Evolutionary conservation across 2,113 vertebrate species (phyloP).

Genomic region (Falco punctatus): DNA sequence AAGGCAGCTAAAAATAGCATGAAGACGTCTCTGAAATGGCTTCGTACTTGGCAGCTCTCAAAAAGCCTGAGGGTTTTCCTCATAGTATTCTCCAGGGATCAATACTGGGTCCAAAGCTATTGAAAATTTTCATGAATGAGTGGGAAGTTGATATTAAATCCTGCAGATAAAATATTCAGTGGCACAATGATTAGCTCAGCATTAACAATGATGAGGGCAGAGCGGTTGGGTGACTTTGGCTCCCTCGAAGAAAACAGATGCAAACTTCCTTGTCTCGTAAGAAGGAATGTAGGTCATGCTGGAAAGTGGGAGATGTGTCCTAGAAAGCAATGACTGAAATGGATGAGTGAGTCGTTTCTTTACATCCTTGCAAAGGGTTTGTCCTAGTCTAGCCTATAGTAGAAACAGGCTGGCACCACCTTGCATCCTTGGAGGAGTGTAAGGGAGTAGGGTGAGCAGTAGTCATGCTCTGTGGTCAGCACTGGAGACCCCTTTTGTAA

Average conservation of each 20-base stretch:
- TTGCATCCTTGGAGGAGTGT: neutral
- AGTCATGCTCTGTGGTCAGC: neutral
- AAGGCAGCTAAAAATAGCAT: neutral
- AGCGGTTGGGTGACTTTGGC: neutral
- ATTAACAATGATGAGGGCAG: neutral
- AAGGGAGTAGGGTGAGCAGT: neutral
- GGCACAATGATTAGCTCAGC: neutral
- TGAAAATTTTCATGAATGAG: neutral
- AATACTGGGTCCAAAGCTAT: neutral
- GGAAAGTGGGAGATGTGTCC: neutral
- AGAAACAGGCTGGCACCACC: neutral
- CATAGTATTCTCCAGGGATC: neutral
- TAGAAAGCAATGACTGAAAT: neutral
- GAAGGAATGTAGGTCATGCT: neutral
- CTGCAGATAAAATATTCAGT: neutral
- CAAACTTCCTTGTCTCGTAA: neutral
- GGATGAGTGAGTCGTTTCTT: neutral
- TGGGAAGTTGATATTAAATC: neutral
- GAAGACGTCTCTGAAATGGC: neutral
- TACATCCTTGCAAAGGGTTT: neutral
- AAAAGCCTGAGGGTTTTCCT: neutral
- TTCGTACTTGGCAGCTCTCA: neutral
- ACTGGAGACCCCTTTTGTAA: neutral
- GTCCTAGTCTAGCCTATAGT: accelerated
- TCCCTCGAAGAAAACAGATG: neutral